Conservation (phyloP, 2,113 vertebrate genomes). For the Thinocorus orbignyianus region DNA sequence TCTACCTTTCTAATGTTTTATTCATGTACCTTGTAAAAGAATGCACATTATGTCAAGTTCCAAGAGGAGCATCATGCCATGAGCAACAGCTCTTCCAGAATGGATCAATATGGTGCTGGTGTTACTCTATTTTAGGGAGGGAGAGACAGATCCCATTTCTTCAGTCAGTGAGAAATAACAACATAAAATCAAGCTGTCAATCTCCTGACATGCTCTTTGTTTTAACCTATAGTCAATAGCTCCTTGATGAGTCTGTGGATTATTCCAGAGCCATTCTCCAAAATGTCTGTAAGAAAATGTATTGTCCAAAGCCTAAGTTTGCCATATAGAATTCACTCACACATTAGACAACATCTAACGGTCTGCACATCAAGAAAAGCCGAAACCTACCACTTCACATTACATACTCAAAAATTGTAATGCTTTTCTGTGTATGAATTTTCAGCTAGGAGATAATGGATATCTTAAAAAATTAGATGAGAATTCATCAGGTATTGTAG, state of each 20-base stretch:
- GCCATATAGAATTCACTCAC: background rate
- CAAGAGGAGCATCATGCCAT: background rate
- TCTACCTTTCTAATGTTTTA: constrained; percentile 9
- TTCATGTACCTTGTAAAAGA: background rate
- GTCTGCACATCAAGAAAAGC: background rate
- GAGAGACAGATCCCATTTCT: background rate
- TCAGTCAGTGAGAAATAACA: background rate
- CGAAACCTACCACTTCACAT: background rate
- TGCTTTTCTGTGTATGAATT: background rate
- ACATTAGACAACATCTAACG: background rate
- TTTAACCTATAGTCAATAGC: background rate
- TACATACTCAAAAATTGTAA: background rate
- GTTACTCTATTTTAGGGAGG: background rate
- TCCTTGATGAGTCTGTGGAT: background rate
- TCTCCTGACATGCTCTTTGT: background rate
- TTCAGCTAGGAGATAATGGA: background rate
- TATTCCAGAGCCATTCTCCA: background rate
- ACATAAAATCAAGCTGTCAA: background rate
- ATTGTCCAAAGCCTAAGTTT: background rate
- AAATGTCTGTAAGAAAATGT: background rate
- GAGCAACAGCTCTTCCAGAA: background rate
- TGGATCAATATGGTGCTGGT: background rate
- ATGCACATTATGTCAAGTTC: background rate
- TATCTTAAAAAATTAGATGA: background rate
- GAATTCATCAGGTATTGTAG: background rate